phyloP scores from a whole-genome alignment of 1,140 invertebrate genomes.

The Zeugodacus cucurbitae region DNA sequence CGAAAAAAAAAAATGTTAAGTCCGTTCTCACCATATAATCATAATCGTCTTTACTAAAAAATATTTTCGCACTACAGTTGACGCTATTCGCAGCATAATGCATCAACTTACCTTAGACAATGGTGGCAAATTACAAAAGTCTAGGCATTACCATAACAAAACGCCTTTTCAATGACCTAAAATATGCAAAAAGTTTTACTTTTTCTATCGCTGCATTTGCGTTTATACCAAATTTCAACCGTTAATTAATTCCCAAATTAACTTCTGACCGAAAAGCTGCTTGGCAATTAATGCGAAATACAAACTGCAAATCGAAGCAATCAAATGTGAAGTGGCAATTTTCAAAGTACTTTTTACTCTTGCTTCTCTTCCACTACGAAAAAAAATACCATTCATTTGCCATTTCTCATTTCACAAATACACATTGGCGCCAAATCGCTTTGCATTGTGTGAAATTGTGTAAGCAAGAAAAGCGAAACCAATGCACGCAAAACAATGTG shows the following conservation, averaged over 20 bases:
- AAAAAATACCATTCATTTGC: background rate
- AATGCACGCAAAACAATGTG: conserved; percentile 24
- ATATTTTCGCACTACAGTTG: no score
- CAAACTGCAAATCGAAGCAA: conserved; percentile 13
- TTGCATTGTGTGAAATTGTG: background rate
- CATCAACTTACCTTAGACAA: no score
- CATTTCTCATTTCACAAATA: conserved; percentile 20
- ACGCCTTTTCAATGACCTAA: no score
- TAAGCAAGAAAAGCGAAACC: background rate
- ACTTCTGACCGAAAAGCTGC: background rate
- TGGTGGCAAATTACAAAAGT: no score
- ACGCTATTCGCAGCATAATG: no score
- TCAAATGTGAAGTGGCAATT: conserved; percentile 29
- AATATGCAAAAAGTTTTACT: no score
- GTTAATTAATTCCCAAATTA: background rate
- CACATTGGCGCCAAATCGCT: conserved; percentile 29
- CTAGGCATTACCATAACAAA: no score
- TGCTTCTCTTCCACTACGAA: background rate
- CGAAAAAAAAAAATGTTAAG: no score
- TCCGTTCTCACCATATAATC: no score
- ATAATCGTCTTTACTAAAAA: no score
- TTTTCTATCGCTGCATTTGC: background rate
- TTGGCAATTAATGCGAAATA: background rate
- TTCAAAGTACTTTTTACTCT: background rate
- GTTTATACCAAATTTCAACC: background rate